phyloP scores from a whole-genome alignment of 2,113 vertebrate genomes.

The Oreochromis tanganicae region DNA sequence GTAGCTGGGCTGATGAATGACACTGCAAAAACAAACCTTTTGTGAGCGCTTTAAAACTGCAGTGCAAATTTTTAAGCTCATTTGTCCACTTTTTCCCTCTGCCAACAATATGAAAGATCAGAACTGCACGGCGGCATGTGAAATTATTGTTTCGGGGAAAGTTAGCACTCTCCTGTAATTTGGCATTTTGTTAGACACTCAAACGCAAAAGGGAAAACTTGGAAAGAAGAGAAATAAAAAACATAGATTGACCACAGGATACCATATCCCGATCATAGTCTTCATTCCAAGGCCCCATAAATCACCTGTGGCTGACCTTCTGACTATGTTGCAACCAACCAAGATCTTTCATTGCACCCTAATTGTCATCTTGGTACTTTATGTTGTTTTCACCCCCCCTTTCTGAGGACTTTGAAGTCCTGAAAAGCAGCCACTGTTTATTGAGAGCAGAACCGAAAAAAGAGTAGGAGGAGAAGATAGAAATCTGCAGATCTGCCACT shows the following conservation, averaged over 20 bases:
- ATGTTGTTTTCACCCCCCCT: conserved; percentile 3
- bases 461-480: neutral
- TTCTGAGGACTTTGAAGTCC: conserved; percentile 37
- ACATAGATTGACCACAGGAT: neutral
- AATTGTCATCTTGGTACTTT: conserved; percentile 56
- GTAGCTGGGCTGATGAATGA: neutral
- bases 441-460: neutral
- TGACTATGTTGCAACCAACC: neutral
- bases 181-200: conserved; percentile 28
- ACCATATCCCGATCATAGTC: neutral
- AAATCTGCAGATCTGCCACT: conserved; percentile 25
- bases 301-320: conserved; percentile 6
- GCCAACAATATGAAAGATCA: neutral
- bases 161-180: conserved; percentile 7
- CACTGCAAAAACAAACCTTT: neutral
- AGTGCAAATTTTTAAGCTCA: neutral
- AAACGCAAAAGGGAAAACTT: neutral
- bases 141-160: conserved; percentile 28
- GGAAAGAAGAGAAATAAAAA: neutral
- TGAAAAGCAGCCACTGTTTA: conserved; percentile 51
- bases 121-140: neutral
- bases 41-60: neutral
- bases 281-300: conserved; percentile 11
- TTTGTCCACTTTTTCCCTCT: neutral
- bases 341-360: conserved; percentile 2